Evolutionary conservation across 2,113 vertebrate genomes (phyloP), one percentile per base, ranked within the genome.

Genomic region (Lophotis ruficrista): DNA sequence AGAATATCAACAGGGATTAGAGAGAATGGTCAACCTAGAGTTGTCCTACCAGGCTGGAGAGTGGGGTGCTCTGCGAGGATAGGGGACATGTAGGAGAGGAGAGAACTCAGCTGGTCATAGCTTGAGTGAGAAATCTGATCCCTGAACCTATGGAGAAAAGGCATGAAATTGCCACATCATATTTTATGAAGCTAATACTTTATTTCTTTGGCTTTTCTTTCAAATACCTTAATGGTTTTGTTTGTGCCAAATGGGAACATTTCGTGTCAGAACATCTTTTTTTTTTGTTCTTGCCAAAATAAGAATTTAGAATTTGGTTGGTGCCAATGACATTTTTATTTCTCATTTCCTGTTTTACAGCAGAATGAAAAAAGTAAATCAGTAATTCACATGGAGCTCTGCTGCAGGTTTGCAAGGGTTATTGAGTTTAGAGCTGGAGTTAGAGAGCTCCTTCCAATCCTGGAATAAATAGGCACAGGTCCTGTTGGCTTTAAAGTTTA

Each of bases 201-300:
- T 73, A 76, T 91, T 96, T 86, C 75, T 90, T 93, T 93, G 87
- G 70, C 78, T 86, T 95, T 88, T 90, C 66, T 88, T 95, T 83
- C 87, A 87, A 91, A 95, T 95, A 91, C 58, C 85, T 81, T 91
- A 72, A 70, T 93, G 66, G 58, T 27, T 95, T 91, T 83, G 24
- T 95, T 95, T 85, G 66, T 83, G 73, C 82, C 94, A 91, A 94
- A 93, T 18, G 60, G 54, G 66, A 96, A 86, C 62, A 65, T 85
- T 93, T 50, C 88, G 61, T 89, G 87, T 96, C 70, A 87, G 78
- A 91, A 82, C 45, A 85, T 24, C 43, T 89, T 83, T 81, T 80
- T 81, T 80, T 83, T 78, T 61, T 25, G 5, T 41, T 76, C 75
- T 85, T 88, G 70, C 61, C 70, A 91, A 79, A 95, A 43, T 57